Evolutionary conservation across 2,888 invertebrate genomes (phyloP).

Genomic region (Ashinkailepas kermadecensis): DNA sequence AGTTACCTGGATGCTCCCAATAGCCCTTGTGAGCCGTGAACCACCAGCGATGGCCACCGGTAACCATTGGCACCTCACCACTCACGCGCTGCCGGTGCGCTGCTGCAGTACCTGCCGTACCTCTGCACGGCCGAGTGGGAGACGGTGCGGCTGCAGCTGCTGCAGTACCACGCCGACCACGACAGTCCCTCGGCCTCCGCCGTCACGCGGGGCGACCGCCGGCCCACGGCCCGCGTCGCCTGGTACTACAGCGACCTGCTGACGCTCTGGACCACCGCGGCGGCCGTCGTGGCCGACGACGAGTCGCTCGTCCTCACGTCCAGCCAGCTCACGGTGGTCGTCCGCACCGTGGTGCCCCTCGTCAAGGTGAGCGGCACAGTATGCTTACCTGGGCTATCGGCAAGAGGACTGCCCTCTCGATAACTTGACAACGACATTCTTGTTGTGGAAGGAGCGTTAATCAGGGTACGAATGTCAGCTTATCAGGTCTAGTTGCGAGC

Average conservation of each 20-base stretch:
- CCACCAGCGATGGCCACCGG: no score
- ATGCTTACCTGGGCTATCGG: no score
- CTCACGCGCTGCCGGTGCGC: no score
- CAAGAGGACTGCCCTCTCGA: no score
- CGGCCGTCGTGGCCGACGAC: background rate
- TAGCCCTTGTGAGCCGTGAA: no score
- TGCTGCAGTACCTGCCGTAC: conserved; percentile 4
- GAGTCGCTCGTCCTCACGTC: background rate
- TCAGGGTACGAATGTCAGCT: no score
- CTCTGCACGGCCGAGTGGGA: background rate
- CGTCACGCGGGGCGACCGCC: background rate
- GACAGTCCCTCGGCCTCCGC: background rate
- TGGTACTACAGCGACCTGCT: conserved; percentile 14
- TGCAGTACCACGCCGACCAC: background rate
- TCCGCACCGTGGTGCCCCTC: background rate
- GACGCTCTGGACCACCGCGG: background rate
- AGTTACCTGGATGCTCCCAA: no score
- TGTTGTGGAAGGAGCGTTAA: no score
- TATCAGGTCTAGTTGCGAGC: no score
- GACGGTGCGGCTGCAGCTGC: background rate
- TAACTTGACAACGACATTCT: no score
- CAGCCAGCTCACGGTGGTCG: background rate
- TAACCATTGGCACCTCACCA: no score
- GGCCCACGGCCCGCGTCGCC: background rate
- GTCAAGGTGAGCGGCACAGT: background rate